phyloP scores from a whole-genome alignment of 2,888 invertebrate genomes.

The Zygogramma bicolorata region DNA sequence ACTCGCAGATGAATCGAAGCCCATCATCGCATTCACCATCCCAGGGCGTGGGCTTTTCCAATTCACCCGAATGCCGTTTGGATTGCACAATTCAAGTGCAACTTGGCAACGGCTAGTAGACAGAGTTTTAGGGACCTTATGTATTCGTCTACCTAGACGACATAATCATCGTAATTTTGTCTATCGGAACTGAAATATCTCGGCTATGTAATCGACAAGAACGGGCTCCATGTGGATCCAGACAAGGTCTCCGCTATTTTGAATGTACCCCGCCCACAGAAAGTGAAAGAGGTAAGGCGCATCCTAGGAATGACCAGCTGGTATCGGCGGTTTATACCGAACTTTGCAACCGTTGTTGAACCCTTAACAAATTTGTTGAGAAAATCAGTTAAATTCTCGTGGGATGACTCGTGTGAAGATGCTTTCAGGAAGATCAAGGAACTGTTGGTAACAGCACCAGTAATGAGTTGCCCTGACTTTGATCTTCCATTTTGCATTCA shows the following conservation, averaged over 20 bases:
- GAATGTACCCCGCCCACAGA: constrained; percentile 3
- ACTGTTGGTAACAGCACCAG: background rate
- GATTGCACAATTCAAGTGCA: constrained; percentile 42
- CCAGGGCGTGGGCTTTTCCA: constrained; percentile 23
- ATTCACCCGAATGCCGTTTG: constrained; percentile 46
- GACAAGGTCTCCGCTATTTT: constrained; percentile 40
- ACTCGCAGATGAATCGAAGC: background rate
- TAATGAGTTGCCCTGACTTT: constrained; percentile 25
- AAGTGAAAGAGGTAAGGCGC: constrained; percentile 3
- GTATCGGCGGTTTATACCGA: constrained; percentile 21
- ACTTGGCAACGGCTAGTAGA: constrained; percentile 36
- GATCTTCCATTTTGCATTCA: constrained; percentile 21
- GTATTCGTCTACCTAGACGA: constrained; percentile 20
- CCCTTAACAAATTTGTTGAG: background rate
- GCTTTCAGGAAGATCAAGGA: background rate
- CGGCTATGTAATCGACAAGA: constrained; percentile 39
- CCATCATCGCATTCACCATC: background rate
- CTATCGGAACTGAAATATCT: constrained; percentile 40
- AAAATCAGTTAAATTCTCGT: background rate
- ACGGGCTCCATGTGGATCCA: constrained; percentile 38
- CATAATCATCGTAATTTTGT: constrained; percentile 34
- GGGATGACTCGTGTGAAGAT: background rate
- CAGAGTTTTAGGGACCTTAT: background rate
- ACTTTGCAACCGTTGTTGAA: background rate
- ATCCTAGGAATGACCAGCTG: constrained; percentile 1